Evolutionary conservation across 1,140 invertebrate genomes (phyloP), one percentile per base, ranked within the genome.

Genomic region (Aethina tumida): DNA sequence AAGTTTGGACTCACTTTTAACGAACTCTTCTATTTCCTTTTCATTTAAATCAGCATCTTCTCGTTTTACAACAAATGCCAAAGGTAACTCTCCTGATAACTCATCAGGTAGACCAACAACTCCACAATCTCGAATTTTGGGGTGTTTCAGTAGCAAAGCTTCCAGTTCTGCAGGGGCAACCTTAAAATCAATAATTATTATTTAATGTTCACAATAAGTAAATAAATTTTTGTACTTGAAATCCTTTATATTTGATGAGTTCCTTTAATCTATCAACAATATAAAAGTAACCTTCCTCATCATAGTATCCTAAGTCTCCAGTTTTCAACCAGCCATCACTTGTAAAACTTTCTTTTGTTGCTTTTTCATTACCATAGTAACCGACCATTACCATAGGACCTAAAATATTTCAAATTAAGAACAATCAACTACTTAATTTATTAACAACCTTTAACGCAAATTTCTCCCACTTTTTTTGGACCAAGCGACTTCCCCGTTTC

Each of bases 191-290:
- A 24, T 24, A 24, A 24, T 36, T 27, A 27, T n/a, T 13, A 24
- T 36, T 10, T 4, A 36, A 36, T 12, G 5, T n/a, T 22, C 16
- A 32, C 8, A 29, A 29, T 12, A 12, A 29, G 15, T 21, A n/a
- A 17, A 20, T 14, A 33, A 14, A 22, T 35, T 1, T 38, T 4
- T 14, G 12, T 36, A 78, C 78, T 68, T 87, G 84, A 49, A 74
- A 77, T 25, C 75, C 81, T 61, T 85, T 84, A 52, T 80, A 83
- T 54, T 87, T 88, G 25, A 87, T 86, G 2, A 88, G 60, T 52
- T 87, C 83, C 56, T 88, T 88, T 0, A 84, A 58, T 25, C 84
- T 64, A 53, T 87, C 84, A 1, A 82, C 75, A 45, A 89, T 75
- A 40, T 72, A 83, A 48, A 86, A 73, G 47, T 68, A 74, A 2